Evolutionary conservation across 2,888 invertebrate species (phyloP).

Genomic region (Leistus spinibarbis): DNA sequence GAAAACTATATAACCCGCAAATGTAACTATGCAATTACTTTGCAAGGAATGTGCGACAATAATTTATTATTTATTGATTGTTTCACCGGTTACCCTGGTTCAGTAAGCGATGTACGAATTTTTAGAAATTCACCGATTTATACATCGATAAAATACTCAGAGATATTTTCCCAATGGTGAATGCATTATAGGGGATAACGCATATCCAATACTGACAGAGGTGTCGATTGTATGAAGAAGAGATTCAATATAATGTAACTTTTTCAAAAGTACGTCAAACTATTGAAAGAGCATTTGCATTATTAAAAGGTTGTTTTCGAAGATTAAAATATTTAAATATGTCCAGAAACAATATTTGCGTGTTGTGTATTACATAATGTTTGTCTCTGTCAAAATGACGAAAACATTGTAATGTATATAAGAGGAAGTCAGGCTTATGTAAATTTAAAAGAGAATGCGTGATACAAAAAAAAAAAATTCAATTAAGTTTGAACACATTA

Average conservation of each 20-base stretch:
- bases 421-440: slow-evolving; percentile 6
- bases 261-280: slow-evolving; percentile 37
- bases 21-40: slow-evolving; percentile 15
- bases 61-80: slow-evolving; percentile 8
- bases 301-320: slow-evolving; percentile 41
- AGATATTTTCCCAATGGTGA: slow-evolving; percentile 5
- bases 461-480: too few relatives aligned
- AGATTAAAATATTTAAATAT: slow-evolving; percentile 46
- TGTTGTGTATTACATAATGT: slow-evolving; percentile 45
- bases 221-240: slow-evolving; percentile 35
- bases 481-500: too few relatives aligned
- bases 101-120: slow-evolving; percentile 11
- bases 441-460: not conserved
- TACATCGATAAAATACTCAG: not conserved
- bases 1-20: slow-evolving; percentile 13
- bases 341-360: slow-evolving; percentile 45
- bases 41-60: slow-evolving; percentile 11
- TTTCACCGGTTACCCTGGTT: slow-evolving; percentile 8
- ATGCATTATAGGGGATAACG: slow-evolving; percentile 6
- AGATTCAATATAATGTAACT: slow-evolving; percentile 30
- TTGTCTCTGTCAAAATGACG: slow-evolving; percentile 37
- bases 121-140: slow-evolving; percentile 7
- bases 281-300: slow-evolving; percentile 2
- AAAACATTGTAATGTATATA: not conserved
- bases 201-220: slow-evolving; percentile 26